phyloP scores from a whole-genome alignment of 1,140 invertebrate genomes.

The Antheraea pernyi region DNA sequence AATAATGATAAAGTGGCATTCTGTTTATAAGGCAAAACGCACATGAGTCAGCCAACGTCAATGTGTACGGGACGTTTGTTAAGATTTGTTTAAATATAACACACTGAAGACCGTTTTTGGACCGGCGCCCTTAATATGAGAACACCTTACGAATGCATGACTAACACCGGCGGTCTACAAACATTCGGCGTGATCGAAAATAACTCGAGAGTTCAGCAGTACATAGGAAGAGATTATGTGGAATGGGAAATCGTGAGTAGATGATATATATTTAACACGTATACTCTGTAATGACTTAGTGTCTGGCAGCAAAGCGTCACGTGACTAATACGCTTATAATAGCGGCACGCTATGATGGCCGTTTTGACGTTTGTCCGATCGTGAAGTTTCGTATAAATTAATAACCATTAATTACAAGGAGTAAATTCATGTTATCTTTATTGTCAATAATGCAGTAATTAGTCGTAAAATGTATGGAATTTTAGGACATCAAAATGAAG shows the following conservation, averaged over 20 bases:
- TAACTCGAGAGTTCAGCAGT: background rate
- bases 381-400: no score
- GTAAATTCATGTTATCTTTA: no score
- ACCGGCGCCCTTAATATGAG: slow-evolving; percentile 8
- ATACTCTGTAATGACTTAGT: background rate
- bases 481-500: no score
- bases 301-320: background rate
- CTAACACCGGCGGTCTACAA: slow-evolving; percentile 1
- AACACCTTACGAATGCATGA: slow-evolving; percentile 4
- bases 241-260: background rate
- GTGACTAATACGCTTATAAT: no score
- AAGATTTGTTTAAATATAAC: slow-evolving; percentile 8
- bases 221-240: slow-evolving; percentile 12
- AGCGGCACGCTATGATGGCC: no score
- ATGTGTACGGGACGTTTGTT: background rate
- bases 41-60: slow-evolving; percentile 4
- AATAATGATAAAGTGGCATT: background rate
- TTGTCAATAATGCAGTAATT: no score
- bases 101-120: slow-evolving; percentile 11
- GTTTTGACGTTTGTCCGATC: no score
- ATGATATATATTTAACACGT: background rate
- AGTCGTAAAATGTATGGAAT: no score
- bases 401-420: no score
- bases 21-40: background rate
- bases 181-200: background rate